These are phyloP conservation scores for Salvelinus fontinalis DNA, from an alignment of 2,113 vertebrate genomes.

Conservation along the genomic window DNA sequence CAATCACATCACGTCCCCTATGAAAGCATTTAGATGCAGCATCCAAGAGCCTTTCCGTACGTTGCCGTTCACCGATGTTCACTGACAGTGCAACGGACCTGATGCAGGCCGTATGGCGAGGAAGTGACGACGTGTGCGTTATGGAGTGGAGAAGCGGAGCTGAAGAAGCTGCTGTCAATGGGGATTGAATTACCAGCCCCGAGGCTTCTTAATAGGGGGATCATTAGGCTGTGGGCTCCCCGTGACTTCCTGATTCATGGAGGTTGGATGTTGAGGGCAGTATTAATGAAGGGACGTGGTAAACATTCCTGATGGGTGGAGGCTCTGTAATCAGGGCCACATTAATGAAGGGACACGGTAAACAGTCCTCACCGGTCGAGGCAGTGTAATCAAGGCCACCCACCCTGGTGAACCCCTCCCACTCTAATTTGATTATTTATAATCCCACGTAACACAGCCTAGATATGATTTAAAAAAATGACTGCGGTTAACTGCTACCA, in stretches of 20 bases:
- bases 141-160: constrained; percentile 19
- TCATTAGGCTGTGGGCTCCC: constrained; percentile 46
- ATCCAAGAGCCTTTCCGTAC: not conserved
- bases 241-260: constrained; percentile 49
- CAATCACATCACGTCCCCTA: not conserved
- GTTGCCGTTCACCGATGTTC: constrained; percentile 1
- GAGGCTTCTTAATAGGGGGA: constrained; percentile 42
- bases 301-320: constrained; percentile 54
- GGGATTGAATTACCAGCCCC: constrained; percentile 53
- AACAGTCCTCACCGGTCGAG: too few relatives aligned
- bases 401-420: constrained; percentile 37
- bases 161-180: constrained; percentile 36
- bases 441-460: constrained; percentile 38
- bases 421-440: constrained; percentile 56
- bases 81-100: constrained; percentile 26
- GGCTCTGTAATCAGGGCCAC: constrained; percentile 44
- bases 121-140: constrained; percentile 37
- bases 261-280: constrained; percentile 19
- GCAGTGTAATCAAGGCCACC: not conserved
- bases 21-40: not conserved
- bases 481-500: not conserved
- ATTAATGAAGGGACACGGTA: too few relatives aligned
- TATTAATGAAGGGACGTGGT: constrained; percentile 39
- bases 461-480: constrained; percentile 22
- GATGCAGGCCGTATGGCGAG: constrained; percentile 30